Evolutionary conservation across 2,113 vertebrate species (phyloP), one percentile per base, ranked within the genome.

Genomic region (Pagrus major): DNA sequence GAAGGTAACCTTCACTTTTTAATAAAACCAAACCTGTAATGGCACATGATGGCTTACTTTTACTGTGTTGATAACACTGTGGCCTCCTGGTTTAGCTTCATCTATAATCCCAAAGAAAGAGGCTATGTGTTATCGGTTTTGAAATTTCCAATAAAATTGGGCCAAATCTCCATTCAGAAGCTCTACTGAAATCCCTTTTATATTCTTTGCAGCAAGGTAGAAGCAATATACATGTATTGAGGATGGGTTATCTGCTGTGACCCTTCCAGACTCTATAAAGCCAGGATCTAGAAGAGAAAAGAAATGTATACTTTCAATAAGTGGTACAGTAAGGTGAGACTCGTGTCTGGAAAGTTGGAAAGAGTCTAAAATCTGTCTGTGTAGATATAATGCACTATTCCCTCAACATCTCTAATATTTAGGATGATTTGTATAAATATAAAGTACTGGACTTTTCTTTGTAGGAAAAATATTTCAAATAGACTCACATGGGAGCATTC

Each of bases 221-320:
- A 15, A 72, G 65, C n/a, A n/a, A n/a, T n/a, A n/a, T n/a, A 77
- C 61, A 47, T 54, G 37, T 63, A 69, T 47, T 51, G 37, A 56
- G 23, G 54, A 20, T 21, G 42, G 41, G 42, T 79, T 72, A 65
- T 76, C 61, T 47, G 72, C 29, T 37, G 5, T 55, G 65, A 52
- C 49, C 56, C 35, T 7, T 52, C 29, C 21, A 59, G 31, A 59
- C 56, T 35, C 23, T 20, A 2, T 39, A 42, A 54, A 52, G 51
- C 52, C n/a, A 37, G 23, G 51, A 42, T 44, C 41, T 39, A 47
- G 35, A 25, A 1, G n/a, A 39, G 27, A 52, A 39, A 74, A 73
- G 39, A 0, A 76, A 70, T 78, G 63, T 80, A 64, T 73, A 46
- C 4, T 47, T 74, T 76, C 58, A 81, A 70, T 77, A 46, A 42